Evolutionary conservation across 2,888 invertebrate species (phyloP).

Genomic region (Torymus tubicola): DNA sequence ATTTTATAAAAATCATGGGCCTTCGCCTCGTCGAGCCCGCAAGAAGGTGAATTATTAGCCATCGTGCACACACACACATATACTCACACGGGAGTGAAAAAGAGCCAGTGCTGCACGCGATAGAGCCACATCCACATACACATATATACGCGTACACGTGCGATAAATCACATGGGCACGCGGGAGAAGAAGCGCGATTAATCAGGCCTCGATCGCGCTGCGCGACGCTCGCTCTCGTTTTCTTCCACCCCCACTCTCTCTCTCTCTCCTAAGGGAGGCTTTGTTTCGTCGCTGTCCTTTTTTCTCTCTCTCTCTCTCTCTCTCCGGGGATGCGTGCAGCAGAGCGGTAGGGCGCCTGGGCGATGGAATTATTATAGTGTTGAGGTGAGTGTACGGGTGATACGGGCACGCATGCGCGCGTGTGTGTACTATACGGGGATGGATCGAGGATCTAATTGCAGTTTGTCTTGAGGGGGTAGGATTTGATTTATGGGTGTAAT

Average conservation of each 20-base stretch:
- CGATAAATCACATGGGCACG: conserved; percentile 45
- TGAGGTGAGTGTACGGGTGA: no score
- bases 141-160: not conserved
- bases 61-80: no score
- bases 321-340: not conserved
- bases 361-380: no score
- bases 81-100: not conserved
- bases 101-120: conserved; percentile 12
- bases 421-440: no score
- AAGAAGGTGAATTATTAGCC: conserved; percentile 51
- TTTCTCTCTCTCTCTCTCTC: not conserved
- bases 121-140: not conserved
- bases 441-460: no score
- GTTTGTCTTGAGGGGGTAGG: no score
- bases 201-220: conserved; percentile 36
- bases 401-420: no score
- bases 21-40: not conserved
- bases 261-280: not conserved
- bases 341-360: no score
- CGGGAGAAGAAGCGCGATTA: conserved; percentile 46
- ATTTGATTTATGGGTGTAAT: no score
- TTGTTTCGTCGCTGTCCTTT: no score
- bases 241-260: not conserved
- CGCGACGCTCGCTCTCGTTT: conserved; percentile 16
- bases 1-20: conserved; percentile 43